Evolutionary conservation across 2,888 invertebrate species (phyloP).

Genomic region (Leptinotarsa peninsularis): DNA sequence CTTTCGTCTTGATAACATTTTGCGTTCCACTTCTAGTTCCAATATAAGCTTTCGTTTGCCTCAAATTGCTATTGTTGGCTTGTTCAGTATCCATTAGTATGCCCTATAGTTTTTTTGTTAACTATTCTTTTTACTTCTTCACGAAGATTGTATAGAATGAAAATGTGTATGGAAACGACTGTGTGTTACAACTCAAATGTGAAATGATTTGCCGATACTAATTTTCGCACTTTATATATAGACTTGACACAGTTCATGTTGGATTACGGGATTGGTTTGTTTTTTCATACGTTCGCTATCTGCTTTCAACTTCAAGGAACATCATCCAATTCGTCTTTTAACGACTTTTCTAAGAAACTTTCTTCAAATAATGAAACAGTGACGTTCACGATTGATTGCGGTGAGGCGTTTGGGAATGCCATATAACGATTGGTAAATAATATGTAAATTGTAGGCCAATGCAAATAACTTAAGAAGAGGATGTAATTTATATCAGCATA

Average conservation of each 20-base stretch:
- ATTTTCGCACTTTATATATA: constrained; percentile 17
- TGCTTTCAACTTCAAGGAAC: constrained; percentile 10
- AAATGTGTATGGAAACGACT: not conserved
- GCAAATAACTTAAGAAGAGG: too few relatives aligned
- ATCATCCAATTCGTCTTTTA: not conserved
- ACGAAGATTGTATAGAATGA: not conserved
- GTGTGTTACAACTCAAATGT: not conserved
- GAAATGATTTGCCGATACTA: constrained; percentile 9
- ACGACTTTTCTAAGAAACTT: not conserved
- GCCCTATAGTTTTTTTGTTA: too few relatives aligned
- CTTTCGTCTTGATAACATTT: constrained; percentile 3
- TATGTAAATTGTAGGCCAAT: not conserved
- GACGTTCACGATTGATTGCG: too few relatives aligned
- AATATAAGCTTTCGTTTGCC: not conserved
- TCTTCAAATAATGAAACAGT: too few relatives aligned
- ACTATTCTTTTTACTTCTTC: not conserved
- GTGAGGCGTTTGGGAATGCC: not conserved
- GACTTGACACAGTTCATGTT: constrained; percentile 11
- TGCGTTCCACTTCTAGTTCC: not conserved
- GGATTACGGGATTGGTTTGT: not conserved
- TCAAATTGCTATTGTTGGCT: constrained; percentile 5
- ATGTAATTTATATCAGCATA: too few relatives aligned
- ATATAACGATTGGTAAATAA: not conserved
- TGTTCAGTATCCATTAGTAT: not conserved
- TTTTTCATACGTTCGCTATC: constrained; percentile 4